A percentile compares a stretch with the other conserved stretches of the same genome.
Evolutionary conservation across 2,113 vertebrate species (phyloP).

Genomic region (Trogon surrucura): DNA sequence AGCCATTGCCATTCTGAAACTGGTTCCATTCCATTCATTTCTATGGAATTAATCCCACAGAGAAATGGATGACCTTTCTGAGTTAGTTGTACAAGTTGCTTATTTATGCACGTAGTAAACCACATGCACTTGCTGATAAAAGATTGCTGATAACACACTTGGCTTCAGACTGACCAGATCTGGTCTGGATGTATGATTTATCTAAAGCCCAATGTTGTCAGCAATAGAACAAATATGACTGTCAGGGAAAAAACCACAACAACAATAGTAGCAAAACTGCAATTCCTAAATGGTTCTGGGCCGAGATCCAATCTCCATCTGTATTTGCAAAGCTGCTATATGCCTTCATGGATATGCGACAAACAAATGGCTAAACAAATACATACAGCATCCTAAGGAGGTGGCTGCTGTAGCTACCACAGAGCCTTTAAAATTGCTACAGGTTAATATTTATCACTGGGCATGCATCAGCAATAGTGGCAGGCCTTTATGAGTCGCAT

Average conservation of each 20-base stretch:
- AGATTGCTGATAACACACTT: background rate
- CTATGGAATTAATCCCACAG: background rate
- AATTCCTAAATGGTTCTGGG: constrained; percentile 40
- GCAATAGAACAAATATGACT: background rate
- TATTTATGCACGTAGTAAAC: background rate
- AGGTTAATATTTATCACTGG: background rate
- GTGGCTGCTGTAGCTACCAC: background rate
- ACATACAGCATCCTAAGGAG: background rate
- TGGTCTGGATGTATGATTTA: background rate
- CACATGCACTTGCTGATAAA: background rate
- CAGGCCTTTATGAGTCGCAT: background rate
- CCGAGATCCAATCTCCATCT: constrained; percentile 46
- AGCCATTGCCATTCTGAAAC: background rate
- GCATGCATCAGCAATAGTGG: background rate
- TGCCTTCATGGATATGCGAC: background rate
- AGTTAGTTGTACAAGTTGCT: background rate
- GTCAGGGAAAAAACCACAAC: background rate
- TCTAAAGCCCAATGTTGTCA: background rate
- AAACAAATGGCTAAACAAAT: constrained; percentile 5
- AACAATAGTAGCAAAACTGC: constrained; percentile 7
- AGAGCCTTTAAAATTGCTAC: background rate
- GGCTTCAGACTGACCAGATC: background rate
- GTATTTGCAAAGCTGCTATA: background rate
- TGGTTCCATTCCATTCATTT: background rate
- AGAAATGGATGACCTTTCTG: background rate